Percentiles rank a stretch among this genome's conserved stretches.
Evolutionary conservation across 2,888 invertebrate genomes (phyloP).

Genomic region (Neocrepidodera transversa): DNA sequence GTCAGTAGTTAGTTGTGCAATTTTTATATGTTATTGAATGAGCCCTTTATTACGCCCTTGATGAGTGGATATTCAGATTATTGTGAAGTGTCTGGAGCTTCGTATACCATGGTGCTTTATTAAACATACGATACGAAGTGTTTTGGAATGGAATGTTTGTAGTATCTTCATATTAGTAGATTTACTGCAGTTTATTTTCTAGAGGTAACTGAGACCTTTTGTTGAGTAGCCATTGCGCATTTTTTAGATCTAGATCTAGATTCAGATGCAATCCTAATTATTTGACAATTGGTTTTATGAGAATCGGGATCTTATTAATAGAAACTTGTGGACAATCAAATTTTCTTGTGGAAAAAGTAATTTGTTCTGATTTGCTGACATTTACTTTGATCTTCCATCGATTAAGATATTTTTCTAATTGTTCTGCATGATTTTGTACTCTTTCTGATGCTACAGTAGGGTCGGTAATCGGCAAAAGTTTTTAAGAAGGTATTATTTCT

Average conservation of each 20-base stretch:
- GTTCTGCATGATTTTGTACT: background rate
- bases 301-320: background rate
- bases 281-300: slow-evolving; percentile 9
- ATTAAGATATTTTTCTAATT: background rate
- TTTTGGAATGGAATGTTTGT: too few relatives aligned
- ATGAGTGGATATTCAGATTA: background rate
- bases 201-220: too few relatives aligned
- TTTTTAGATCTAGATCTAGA: background rate
- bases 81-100: background rate
- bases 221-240: too few relatives aligned
- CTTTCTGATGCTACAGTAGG: background rate
- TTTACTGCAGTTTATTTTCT: too few relatives aligned
- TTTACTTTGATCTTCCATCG: background rate
- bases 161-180: too few relatives aligned
- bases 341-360: background rate
- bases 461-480: background rate
- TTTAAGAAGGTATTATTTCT: background rate
- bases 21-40: too few relatives aligned
- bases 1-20: too few relatives aligned
- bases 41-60: background rate
- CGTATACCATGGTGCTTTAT: background rate
- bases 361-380: background rate
- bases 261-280: background rate
- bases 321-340: slow-evolving; percentile 1
- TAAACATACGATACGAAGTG: background rate